phyloP scores from a whole-genome alignment of 2,888 invertebrate genomes.

The Ophion costatus region DNA sequence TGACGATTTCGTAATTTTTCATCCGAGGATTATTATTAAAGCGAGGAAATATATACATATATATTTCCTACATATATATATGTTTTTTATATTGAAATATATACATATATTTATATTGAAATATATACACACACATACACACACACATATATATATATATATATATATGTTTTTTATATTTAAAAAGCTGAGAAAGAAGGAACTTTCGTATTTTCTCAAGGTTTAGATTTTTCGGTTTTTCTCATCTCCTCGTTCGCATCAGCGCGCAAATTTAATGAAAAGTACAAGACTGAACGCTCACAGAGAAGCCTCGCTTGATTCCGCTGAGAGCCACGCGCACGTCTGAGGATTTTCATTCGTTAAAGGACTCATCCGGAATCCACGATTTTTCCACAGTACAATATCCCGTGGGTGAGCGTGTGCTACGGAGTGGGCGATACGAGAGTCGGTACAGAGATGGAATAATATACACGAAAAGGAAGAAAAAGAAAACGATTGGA shows the following conservation, averaged over 20 bases:
- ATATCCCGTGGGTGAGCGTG: conserved; percentile 24
- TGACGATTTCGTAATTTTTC: no score
- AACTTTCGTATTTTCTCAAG: background rate
- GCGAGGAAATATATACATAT: no score
- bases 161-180: no score
- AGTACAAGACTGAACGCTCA: background rate
- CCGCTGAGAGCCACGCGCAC: background rate
- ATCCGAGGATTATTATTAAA: no score
- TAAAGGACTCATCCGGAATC: background rate
- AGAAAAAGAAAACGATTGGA: conserved; percentile 35
- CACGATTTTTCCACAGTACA: background rate
- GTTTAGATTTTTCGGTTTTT: background rate
- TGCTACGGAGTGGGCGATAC: conserved; percentile 22
- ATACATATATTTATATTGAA: no score
- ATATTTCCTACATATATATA: no score
- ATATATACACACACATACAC: no score
- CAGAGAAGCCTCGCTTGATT: background rate
- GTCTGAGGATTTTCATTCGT: conserved; percentile 2
- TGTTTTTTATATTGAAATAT: background rate
- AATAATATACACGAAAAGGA: background rate
- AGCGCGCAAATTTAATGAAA: background rate
- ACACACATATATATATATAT: no score
- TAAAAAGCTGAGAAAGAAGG: background rate
- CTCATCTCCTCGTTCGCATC: no score
- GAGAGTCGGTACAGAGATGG: background rate